Base-by-base conservation (phyloP, 1,140 invertebrate species). In the Drosophila yakuba region DNA sequence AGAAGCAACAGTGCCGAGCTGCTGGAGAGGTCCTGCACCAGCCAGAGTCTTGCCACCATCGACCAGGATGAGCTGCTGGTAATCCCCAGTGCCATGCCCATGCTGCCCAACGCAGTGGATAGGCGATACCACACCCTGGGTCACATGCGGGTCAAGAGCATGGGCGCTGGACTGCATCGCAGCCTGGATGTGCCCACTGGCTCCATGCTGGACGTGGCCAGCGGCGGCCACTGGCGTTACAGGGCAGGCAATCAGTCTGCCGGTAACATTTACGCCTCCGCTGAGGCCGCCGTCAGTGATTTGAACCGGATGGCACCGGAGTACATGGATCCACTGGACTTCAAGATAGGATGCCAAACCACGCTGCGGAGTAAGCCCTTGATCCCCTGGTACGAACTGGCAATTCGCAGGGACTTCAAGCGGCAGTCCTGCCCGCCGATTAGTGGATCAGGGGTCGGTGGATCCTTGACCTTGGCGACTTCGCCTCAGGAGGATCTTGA, bases 371-470 rank as follows among this genome's bases (percentile, higher is more conserved):
- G 94, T 3, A 94, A 95, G 63, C 95, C 95, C 17, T 93, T 95
- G 48, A 95, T 97, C 44, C 96, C 96, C 0, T 97, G 96, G 96
- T 97, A 96, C 95, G 96, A 97, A 92, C 91, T 97, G 51, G 96
- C 96, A 17, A 97, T 96, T 12, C 95, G 94, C 67, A 94, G 95
- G 60, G 92, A 92, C 50, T 81, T 83, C 3, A 94, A 96, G 63
- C 95, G 96, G 48, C 94, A 95, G 66, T 96, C 95, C 81, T 96
- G 95, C 86, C 96, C 96, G 43, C 90, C 91, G 3, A 88, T 92
- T 0, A 91, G 86, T 15, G 59, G 74, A 8, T 74, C 55, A 0
- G 62, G n/a, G 4, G 60, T 62, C 25, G 43, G 38, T 28, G 60
- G 14, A 4, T 41, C 68, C 4, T 14, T 86, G 23, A 63, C 84